A percentile compares a stretch with the other conserved stretches of the same genome.
These are phyloP conservation scores for Siniperca obscura DNA, from an alignment of 2,797 vertebrate genomes.

Conservation along the genomic window DNA sequence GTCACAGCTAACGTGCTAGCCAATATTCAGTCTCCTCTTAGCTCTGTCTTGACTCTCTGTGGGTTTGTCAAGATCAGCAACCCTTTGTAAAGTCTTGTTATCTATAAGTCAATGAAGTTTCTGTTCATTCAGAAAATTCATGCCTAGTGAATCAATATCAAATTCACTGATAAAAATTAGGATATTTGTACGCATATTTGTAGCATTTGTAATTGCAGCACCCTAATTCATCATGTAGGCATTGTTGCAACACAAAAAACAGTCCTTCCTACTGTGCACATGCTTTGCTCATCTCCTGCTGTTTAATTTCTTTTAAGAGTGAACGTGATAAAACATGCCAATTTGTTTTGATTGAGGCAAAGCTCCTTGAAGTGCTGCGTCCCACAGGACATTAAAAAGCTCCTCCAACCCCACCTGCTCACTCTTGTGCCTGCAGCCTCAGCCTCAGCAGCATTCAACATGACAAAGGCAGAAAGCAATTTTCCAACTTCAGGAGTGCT, in stretches of 20 bases:
- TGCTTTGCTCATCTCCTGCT: conserved; percentile 26
- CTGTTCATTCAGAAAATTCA: background rate
- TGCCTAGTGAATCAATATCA: background rate
- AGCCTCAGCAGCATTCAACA: conserved; percentile 25
- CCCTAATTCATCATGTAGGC: background rate
- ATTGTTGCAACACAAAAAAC: background rate
- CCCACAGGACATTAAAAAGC: conserved; percentile 45
- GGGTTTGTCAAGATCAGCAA: background rate
- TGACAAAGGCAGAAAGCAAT: conserved; percentile 21
- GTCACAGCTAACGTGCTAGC: background rate
- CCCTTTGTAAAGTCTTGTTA: conserved; percentile 3
- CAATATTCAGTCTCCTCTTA: background rate
- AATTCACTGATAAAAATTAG: background rate
- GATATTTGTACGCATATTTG: background rate
- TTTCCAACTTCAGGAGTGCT: conserved; percentile 6
- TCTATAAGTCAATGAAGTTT: background rate
- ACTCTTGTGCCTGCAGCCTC: conserved; percentile 37
- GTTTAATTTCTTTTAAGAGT: conserved; percentile 52
- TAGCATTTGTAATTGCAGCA: background rate
- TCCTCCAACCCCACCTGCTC: conserved; percentile 46
- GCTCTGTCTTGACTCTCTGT: background rate
- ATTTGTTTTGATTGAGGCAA: conserved; percentile 38
- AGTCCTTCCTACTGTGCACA: conserved; percentile 8
- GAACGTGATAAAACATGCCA: conserved; percentile 35
- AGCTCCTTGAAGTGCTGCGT: conserved; percentile 29